Base-by-base conservation (phyloP, 1,140 invertebrate genomes). In the Lordiphosa clarofinis region DNA sequence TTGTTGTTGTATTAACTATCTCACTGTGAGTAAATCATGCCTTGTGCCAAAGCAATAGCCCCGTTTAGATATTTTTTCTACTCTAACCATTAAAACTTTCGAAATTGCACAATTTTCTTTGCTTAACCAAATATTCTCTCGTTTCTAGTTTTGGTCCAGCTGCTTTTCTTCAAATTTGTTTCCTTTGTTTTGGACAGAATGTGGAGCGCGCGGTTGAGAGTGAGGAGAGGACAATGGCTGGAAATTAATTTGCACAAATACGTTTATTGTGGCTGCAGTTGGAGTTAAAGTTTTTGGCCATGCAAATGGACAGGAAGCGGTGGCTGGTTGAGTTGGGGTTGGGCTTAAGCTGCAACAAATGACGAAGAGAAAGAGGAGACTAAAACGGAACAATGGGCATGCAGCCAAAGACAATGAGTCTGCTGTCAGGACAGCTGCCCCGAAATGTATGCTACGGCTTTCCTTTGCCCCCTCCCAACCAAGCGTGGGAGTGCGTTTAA, bases 301-400 rank as follows among this genome's bases (percentile, higher is more conserved):
- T 39, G 62, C 40, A 47, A 60, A 46, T 44, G 33, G 47, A 54
- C 37, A 50, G 50, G 12, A n/a, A 3, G 13, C 8, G 13, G 10
- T 31, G 3, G 11, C 11, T 6, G 39, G 0, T 2, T n/a, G 33
- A 21, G 8, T 40, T 33, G n/a, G 10, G 39, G 6, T 24, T 8
- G 4, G 31, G 71, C 65, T 44, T 74, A 70, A 78, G 75, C 74
- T 79, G 65, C 65, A 81, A 74, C 60, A 81, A 81, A 79, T 81
- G 75, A 65, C 42, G 36, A 24, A 6, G 6, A 24, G 6, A 24
- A 5, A 24, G 4, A 6, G 40, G 55, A 68, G 59, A n/a, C n/a
- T n/a, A n/a, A n/a, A n/a, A n/a, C 56, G 47, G 55, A 61, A 55
- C 48, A 42, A 48, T 73, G 62, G 46, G 49, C 38, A 50, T 24